Evolutionary conservation across 2,888 invertebrate genomes (phyloP).

Genomic region (Lordiphosa fenestrarum): DNA sequence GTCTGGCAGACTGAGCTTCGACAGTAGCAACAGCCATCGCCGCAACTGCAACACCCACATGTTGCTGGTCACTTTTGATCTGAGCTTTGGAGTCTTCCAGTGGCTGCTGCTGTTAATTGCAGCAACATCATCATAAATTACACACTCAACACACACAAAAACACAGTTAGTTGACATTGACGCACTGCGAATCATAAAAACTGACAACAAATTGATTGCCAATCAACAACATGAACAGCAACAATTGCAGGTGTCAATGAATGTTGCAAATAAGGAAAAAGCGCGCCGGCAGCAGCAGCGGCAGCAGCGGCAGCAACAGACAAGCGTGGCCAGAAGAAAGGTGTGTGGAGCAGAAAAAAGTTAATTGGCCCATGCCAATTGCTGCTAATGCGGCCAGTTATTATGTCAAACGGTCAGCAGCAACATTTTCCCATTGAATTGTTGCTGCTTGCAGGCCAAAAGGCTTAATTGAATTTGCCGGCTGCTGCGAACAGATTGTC

Average conservation of each 20-base stretch:
- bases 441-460: slow-evolving; percentile 25
- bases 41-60: slow-evolving; percentile 38
- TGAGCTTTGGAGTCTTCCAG: slow-evolving; percentile 27
- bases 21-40: slow-evolving; percentile 27
- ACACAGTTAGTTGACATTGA: slow-evolving; percentile 64
- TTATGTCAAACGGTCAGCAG: slow-evolving; percentile 71
- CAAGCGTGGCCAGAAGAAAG: slow-evolving; percentile 50
- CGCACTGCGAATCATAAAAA: slow-evolving; percentile 74
- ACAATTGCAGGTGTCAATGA: slow-evolving; percentile 74
- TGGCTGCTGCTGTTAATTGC: slow-evolving; percentile 18
- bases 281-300: slow-evolving; percentile 7
- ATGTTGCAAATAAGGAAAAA: slow-evolving; percentile 68
- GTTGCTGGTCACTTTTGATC: slow-evolving; percentile 23
- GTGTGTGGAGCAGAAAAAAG: slow-evolving; percentile 46
- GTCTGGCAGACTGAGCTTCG: slow-evolving; percentile 26
- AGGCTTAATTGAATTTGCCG: slow-evolving; percentile 39
- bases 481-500: slow-evolving; percentile 36
- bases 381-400: slow-evolving; percentile 74
- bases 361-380: slow-evolving; percentile 73
- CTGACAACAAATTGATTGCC: slow-evolving; percentile 72
- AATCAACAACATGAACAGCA: slow-evolving; percentile 70
- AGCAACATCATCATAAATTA: slow-evolving; percentile 60
- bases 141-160: slow-evolving; percentile 13
- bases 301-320: slow-evolving; percentile 42
- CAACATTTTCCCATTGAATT: slow-evolving; percentile 53